These are phyloP conservation scores for Diogma glabrata DNA, from an alignment of 2,888 invertebrate genomes.

Conservation along the genomic window DNA sequence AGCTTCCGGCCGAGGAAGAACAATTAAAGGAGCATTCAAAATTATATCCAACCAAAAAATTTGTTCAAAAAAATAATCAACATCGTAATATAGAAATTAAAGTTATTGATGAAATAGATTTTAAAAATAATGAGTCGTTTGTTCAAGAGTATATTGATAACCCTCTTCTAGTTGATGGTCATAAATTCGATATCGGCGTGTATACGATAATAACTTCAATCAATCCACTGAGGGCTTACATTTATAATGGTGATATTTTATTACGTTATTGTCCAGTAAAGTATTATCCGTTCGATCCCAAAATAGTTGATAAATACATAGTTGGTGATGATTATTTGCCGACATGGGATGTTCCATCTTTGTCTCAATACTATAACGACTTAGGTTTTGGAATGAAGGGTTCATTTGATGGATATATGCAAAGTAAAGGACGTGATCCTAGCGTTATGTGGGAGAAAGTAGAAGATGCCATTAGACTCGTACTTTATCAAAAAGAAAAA, in stretches of 20 bases:
- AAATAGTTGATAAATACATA: slow-evolving; percentile 76
- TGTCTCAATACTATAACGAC: slow-evolving; percentile 55
- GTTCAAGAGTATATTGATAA: slow-evolving; percentile 83
- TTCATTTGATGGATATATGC: slow-evolving; percentile 67
- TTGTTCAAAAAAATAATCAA: slow-evolving; percentile 86
- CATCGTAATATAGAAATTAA: slow-evolving; percentile 79
- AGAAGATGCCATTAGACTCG: slow-evolving; percentile 60
- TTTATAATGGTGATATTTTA: slow-evolving; percentile 78
- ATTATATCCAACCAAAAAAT: slow-evolving; percentile 55
- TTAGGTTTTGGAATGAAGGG: slow-evolving; percentile 76
- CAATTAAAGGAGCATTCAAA: slow-evolving; percentile 56
- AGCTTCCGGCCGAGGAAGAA: slow-evolving; percentile 63
- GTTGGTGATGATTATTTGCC: slow-evolving; percentile 91
- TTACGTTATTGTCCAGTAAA: slow-evolving; percentile 81
- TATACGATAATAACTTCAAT: slow-evolving; percentile 86
- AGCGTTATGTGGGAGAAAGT: slow-evolving; percentile 67
- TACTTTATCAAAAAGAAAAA: slow-evolving; percentile 58
- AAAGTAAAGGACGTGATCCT: slow-evolving; percentile 56
- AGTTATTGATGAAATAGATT: slow-evolving; percentile 55
- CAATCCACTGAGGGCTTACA: slow-evolving; percentile 79
- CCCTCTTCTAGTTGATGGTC: slow-evolving; percentile 81
- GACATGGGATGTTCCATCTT: slow-evolving; percentile 79
- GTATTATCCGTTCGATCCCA: slow-evolving; percentile 82
- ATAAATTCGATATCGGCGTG: slow-evolving; percentile 94
- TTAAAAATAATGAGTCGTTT: slow-evolving; percentile 61